Conservation (phyloP, 2,888 invertebrate species). For the Ethmia dodecea region DNA sequence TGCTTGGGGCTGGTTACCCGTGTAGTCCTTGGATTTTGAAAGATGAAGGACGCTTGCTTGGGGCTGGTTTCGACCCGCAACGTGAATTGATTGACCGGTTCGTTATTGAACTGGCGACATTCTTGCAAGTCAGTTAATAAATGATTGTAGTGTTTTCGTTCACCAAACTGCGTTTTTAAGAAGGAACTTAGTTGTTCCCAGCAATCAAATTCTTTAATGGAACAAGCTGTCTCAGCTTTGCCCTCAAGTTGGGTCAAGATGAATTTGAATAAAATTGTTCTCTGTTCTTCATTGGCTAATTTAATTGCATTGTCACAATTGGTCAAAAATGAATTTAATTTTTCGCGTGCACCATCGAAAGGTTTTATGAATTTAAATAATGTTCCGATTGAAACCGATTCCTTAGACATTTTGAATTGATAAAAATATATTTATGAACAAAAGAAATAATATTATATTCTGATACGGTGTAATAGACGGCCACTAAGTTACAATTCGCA, state of each 20-base stretch:
- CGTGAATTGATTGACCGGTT: conserved; percentile 22
- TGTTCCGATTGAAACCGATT: neutral
- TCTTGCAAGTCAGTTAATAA: conserved; percentile 23
- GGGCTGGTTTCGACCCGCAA: conserved; percentile 23
- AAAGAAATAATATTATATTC: neutral
- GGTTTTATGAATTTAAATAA: conserved; percentile 19
- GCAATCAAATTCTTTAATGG: conserved; percentile 23
- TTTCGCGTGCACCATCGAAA: conserved; percentile 20
- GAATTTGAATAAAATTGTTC: conserved; percentile 21
- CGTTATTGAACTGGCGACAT: conserved; percentile 15
- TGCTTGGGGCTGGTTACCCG: too few species aligned
- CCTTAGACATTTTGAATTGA: neutral
- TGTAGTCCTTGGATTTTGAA: too few species aligned
- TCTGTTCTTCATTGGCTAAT: conserved; percentile 15
- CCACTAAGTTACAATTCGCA: too few species aligned
- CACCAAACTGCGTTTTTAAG: conserved; percentile 25
- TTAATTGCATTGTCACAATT: conserved; percentile 24
- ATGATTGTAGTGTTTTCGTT: conserved; percentile 24
- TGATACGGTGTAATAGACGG: neutral
- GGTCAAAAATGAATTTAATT: conserved; percentile 19
- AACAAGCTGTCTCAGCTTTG: conserved; percentile 24
- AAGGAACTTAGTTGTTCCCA: conserved; percentile 25
- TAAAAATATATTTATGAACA: neutral
- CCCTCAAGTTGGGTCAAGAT: conserved; percentile 22
- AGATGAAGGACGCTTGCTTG: too few species aligned